Percentiles rank a stretch among this genome's conserved stretches.
phyloP scores from a whole-genome alignment of 2,797 vertebrate genomes.

The Propithecus perrieri region DNA sequence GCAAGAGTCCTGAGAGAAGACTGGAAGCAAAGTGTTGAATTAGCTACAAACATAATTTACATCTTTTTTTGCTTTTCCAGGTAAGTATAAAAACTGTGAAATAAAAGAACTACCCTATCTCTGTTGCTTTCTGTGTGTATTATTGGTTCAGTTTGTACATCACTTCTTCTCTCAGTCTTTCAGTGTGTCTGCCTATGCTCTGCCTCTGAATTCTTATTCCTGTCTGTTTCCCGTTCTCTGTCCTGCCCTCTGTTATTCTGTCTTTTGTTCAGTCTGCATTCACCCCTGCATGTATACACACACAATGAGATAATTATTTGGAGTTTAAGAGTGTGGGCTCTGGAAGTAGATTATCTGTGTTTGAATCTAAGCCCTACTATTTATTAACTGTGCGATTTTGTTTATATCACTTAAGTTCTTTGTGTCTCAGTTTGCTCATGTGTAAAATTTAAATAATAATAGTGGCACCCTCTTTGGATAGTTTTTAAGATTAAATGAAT shows the following conservation, averaged over 20 bases:
- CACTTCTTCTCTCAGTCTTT: not conserved
- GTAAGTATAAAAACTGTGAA: slow-evolving; percentile 82
- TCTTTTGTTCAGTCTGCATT: not conserved
- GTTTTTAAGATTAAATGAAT: not conserved
- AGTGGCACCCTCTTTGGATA: not conserved
- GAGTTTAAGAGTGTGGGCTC: not conserved
- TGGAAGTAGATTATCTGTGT: not conserved
- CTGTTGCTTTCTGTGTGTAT: not conserved
- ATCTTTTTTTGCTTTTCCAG: slow-evolving; percentile 98
- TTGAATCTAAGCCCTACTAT: not conserved
- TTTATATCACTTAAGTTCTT: not conserved
- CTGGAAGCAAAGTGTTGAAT: slow-evolving; percentile 96
- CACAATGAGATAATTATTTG: not conserved
- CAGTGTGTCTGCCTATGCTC: not conserved
- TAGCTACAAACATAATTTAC: slow-evolving; percentile 96
- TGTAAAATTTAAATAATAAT: slow-evolving; percentile 7
- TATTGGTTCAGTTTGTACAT: not conserved
- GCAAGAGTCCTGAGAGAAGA: slow-evolving; percentile 95
- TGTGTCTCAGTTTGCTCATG: not conserved
- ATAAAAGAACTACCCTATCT: not conserved
- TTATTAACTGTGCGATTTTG: not conserved
- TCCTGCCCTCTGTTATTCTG: not conserved
- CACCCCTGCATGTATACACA: not conserved
- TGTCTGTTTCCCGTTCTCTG: not conserved
- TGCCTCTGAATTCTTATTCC: not conserved